phyloP scores from a whole-genome alignment of 2,797 vertebrate species.

The Knipowitschia caucasica region DNA sequence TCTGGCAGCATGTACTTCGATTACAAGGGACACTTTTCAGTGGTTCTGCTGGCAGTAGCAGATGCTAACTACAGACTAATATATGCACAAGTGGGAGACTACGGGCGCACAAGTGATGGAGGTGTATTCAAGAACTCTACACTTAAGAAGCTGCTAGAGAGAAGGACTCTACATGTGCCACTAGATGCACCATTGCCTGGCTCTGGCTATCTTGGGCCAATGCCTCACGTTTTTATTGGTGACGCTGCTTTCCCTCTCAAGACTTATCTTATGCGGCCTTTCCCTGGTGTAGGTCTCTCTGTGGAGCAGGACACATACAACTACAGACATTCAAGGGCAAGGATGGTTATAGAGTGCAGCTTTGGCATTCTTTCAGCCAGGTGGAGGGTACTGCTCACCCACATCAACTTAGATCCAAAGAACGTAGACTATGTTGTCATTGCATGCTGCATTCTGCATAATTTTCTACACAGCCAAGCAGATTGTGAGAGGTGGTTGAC shows the following conservation, averaged over 20 bases:
- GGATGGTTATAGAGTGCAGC: not conserved
- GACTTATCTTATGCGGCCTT: not conserved
- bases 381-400: not conserved
- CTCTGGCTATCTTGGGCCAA: not conserved
- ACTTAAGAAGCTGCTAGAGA: too few species aligned
- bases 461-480: too few species aligned
- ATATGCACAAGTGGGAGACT: not conserved
- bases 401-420: too few species aligned
- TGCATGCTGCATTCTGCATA: too few species aligned
- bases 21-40: not conserved
- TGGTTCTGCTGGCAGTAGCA: not conserved
- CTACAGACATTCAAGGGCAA: not conserved
- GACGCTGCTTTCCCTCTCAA: not conserved
- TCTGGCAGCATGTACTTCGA: not conserved
- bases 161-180: not conserved
- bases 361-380: not conserved
- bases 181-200: not conserved
- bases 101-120: not conserved
- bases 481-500: too few species aligned
- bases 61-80: not conserved
- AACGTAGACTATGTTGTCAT: too few species aligned
- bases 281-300: not conserved
- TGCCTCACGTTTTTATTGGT: not conserved
- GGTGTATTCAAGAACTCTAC: not conserved
- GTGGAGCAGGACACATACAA: not conserved